These are phyloP conservation scores for Linepithema humile DNA, from an alignment of 1,140 invertebrate genomes.

Conservation along the genomic window DNA sequence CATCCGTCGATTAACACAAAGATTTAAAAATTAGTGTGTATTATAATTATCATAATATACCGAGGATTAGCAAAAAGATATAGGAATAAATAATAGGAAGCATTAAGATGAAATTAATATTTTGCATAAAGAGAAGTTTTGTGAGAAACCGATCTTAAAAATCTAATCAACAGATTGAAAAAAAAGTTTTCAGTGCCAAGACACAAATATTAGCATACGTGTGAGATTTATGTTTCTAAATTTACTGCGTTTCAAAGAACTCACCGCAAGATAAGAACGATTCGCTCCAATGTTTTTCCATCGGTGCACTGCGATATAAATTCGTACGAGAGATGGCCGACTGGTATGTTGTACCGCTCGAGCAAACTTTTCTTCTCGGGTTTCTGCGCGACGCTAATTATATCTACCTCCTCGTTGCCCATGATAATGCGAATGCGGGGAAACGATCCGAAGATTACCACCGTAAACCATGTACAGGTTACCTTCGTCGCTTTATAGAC, in stretches of 20 bases:
- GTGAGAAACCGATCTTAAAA: too few species aligned
- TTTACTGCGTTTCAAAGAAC: not conserved
- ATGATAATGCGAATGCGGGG: conserved; percentile 47
- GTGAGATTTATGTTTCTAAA: too few species aligned
- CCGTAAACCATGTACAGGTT: not conserved
- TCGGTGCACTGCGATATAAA: conserved; percentile 85
- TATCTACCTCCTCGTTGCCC: conserved; percentile 56
- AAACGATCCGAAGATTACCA: conserved; percentile 8
- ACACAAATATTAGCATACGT: too few species aligned
- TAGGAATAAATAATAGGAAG: conserved; percentile 25
- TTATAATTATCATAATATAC: conserved; percentile 35
- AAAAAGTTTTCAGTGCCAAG: too few species aligned
- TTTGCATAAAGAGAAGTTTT: too few species aligned
- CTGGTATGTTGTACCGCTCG: conserved; percentile 86
- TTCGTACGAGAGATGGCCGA: conserved; percentile 86
- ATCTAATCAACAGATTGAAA: too few species aligned
- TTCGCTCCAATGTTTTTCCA: conserved; percentile 86
- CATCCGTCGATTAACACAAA: not conserved
- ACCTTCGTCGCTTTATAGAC: not conserved
- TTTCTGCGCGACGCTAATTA: conserved; percentile 32
- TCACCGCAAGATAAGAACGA: conserved; percentile 85
- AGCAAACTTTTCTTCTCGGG: conserved; percentile 77
- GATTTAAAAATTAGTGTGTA: not conserved
- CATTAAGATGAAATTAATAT: not conserved
- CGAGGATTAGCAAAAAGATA: not conserved